Conservation (phyloP, 2,797 vertebrate species). For the Propithecus perrieri region DNA sequence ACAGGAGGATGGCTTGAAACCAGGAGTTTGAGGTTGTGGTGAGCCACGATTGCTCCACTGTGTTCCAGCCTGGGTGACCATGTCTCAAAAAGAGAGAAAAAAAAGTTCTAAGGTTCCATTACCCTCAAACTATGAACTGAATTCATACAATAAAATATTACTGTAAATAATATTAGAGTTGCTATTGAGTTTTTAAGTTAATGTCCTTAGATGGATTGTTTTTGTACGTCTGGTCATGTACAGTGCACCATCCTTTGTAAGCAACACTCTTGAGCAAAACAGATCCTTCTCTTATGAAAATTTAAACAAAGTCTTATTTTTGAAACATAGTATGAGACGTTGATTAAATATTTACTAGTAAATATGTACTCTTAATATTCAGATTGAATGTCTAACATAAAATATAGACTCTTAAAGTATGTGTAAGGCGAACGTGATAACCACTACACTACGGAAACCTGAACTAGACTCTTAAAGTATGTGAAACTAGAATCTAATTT, state of each 20-base stretch:
- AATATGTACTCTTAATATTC: background rate
- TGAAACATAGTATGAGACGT: background rate
- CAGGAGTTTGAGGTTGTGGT: too few species aligned
- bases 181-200: background rate
- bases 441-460: too few species aligned
- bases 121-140: background rate
- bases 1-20: too few species aligned
- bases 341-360: background rate
- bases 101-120: background rate
- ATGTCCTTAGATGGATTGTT: background rate
- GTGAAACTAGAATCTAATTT: background rate
- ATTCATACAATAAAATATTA: background rate
- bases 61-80: background rate
- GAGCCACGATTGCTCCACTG: background rate
- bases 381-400: constrained; percentile 12
- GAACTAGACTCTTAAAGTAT: background rate
- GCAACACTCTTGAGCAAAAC: background rate
- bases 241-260: background rate
- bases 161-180: background rate
- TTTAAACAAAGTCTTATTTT: constrained; percentile 11
- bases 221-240: background rate
- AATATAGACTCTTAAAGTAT: background rate
- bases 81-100: background rate
- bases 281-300: constrained; percentile 7
- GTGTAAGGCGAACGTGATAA: too few species aligned